These are phyloP conservation scores for Drosophila ambigua DNA, from an alignment of 1,140 invertebrate species.

Conservation along the genomic window DNA sequence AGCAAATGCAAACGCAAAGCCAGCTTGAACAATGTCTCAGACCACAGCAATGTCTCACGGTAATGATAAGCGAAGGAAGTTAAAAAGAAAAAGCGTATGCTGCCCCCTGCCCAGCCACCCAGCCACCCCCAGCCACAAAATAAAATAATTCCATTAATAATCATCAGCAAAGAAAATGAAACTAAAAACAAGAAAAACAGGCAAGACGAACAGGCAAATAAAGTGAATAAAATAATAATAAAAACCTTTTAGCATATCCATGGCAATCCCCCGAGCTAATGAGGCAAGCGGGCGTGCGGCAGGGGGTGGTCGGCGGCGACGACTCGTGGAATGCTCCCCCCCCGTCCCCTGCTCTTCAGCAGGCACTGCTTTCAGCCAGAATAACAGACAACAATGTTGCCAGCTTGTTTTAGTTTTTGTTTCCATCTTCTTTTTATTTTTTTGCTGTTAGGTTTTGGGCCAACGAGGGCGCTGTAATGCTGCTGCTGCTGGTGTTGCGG, in stretches of 20 bases:
- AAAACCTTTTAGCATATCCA: slow-evolving; percentile 55
- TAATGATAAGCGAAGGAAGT: slow-evolving; percentile 13
- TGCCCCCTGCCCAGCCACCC: neutral
- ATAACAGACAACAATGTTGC: slow-evolving; percentile 52
- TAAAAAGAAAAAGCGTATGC: neutral
- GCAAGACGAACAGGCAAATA: slow-evolving; percentile 1
- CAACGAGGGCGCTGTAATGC: neutral
- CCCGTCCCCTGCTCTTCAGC: neutral
- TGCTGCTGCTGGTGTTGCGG: slow-evolving; percentile 9
- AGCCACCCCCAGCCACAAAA: too few species aligned
- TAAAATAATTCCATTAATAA: slow-evolving; percentile 43
- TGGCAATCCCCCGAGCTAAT: slow-evolving; percentile 43
- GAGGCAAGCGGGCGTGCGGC: slow-evolving; percentile 34
- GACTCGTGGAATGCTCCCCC: neutral
- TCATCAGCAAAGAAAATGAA: slow-evolving; percentile 17
- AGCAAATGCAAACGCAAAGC: too few species aligned
- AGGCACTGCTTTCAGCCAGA: slow-evolving; percentile 7
- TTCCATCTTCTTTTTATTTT: slow-evolving; percentile 14
- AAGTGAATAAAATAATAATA: slow-evolving; percentile 53
- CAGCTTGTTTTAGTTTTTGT: slow-evolving; percentile 48
- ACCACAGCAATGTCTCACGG: neutral
- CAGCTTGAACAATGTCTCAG: too few species aligned
- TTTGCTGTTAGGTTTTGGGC: slow-evolving; percentile 19
- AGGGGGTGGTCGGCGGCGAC: slow-evolving; percentile 9
- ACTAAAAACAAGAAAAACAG: neutral